These are phyloP conservation scores for Bombus fervidus DNA, from an alignment of 1,140 invertebrate species.

Conservation along the genomic window DNA sequence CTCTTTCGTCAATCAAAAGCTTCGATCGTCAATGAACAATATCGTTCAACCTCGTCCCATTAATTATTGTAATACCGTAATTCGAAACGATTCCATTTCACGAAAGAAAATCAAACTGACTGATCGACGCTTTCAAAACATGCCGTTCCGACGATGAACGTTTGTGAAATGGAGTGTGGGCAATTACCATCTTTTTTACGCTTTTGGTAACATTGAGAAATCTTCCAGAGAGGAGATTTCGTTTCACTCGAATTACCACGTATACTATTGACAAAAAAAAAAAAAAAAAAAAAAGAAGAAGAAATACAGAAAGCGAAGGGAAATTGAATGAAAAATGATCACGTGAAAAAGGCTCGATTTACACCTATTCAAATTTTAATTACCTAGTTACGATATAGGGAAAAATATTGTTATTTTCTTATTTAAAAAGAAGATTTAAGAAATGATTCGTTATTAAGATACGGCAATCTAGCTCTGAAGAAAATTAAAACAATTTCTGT, in stretches of 20 bases:
- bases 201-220: conserved; percentile 29
- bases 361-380: neutral
- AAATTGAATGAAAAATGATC: neutral
- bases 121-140: neutral
- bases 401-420: neutral
- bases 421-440: neutral
- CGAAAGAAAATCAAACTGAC: conserved; percentile 7
- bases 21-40: conserved; percentile 17
- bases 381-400: neutral
- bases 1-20: neutral
- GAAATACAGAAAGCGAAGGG: too few relatives aligned
- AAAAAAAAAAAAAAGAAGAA: neutral
- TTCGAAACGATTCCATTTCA: neutral
- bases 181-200: conserved; percentile 34
- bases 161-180: neutral
- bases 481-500: conserved; percentile 1
- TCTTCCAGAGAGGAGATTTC: conserved; percentile 13
- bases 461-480: neutral
- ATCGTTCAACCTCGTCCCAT: neutral
- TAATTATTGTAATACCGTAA: neutral
- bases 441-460: neutral
- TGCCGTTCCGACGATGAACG: neutral
- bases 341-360: neutral
- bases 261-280: neutral
- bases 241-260: neutral